A percentile compares a stretch with the other conserved stretches of the same genome.
Evolutionary conservation across 2,113 vertebrate species (phyloP).

Genomic region (Pogona vitticeps): DNA sequence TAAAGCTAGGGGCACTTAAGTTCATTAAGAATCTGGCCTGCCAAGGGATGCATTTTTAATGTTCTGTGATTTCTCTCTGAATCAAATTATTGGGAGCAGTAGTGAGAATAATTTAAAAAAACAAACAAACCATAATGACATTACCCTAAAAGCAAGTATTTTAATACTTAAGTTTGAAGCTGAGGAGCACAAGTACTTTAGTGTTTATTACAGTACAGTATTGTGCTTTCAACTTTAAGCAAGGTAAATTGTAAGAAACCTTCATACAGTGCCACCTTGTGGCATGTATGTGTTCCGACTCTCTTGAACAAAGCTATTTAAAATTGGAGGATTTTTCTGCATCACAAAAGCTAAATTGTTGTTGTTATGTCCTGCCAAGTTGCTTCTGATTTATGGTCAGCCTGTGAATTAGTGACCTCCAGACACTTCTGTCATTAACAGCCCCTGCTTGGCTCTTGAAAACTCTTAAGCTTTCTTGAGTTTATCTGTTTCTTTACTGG

Average conservation of each 20-base stretch:
- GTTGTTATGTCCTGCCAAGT: no score
- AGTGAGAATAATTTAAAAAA: background rate
- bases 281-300: background rate
- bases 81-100: background rate
- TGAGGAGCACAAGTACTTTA: background rate
- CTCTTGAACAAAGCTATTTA: background rate
- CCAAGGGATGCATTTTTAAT: background rate
- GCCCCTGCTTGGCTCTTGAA: no score
- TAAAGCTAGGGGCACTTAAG: background rate
- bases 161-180: background rate
- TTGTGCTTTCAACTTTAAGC: background rate
- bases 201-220: background rate
- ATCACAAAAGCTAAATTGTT: no score
- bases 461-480: no score
- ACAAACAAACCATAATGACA: no score
- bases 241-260: background rate
- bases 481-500: no score
- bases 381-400: no score
- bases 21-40: background rate
- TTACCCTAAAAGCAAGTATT: background rate
- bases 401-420: no score
- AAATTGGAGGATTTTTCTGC: background rate
- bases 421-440: no score
- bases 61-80: background rate
- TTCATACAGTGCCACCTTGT: conserved; percentile 4